Base-by-base conservation (phyloP, 2,797 vertebrate species). In the Glossophaga mutica region DNA sequence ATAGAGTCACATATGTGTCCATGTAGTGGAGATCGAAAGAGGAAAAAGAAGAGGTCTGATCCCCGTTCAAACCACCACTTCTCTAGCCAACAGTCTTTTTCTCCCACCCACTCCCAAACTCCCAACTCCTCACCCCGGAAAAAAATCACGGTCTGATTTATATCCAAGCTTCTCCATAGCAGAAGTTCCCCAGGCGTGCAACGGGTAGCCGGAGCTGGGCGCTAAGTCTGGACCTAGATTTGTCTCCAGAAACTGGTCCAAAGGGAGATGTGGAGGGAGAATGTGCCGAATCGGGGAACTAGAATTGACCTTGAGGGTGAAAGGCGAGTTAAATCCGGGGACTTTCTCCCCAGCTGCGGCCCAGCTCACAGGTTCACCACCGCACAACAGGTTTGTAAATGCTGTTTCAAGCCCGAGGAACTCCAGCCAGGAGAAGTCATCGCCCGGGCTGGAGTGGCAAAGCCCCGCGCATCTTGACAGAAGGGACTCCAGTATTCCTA, bases 381-480 rank as follows among this genome's bases (percentile, higher is more conserved):
- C 32, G 82, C 26, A 70, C 92, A 95, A 94, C 95, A 96, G 83
- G 89, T 95, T 90, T 87, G 79, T 86, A 94, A 77, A 95, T 32
- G 26, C 65, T 32, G 19, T 57, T 32, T 74, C 37, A 67, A 92
- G 39, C 21, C 39, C 1, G 0, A 48, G 65, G 19, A 44, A 39
- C 44, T 26, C 16, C 26, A 39, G 5, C 21, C 22, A 26, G 70
- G 39, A 91, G 29, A 77, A 57, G 42, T 67, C 79, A 44, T 50
- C 26, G 15, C 15, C 2, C 3, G 52, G 5, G 6, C 29, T 87
- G 2, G 24, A 50, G 22, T 9, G 57, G 39, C 92, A 59, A 84
- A 81, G 9, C 46, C 90, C 37, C 1, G 5, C 2, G 55, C 15
- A 0, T 87, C 42, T 46, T 52, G 50, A 48, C 42, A 19, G 9